Evolutionary conservation across 2,888 invertebrate genomes (phyloP).

Genomic region (Cerastoderma edule): DNA sequence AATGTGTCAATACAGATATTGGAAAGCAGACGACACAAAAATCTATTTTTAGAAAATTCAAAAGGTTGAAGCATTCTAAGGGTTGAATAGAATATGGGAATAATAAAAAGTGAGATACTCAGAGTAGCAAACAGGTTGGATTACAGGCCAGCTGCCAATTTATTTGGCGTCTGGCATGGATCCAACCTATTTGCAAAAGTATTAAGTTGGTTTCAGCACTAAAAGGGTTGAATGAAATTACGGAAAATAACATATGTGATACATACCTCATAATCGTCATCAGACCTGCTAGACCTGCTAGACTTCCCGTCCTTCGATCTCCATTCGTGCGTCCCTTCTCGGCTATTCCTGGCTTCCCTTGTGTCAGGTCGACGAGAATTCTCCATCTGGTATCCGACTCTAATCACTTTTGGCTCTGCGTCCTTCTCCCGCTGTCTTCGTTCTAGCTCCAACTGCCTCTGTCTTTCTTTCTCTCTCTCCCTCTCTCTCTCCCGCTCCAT

Average conservation of each 20-base stretch:
- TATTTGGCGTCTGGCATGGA: no score
- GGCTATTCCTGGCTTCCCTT: conserved; percentile 8
- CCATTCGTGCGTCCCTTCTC: conserved; percentile 11
- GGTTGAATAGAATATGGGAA: no score
- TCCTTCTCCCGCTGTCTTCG: conserved; percentile 20
- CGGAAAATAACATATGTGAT: background rate
- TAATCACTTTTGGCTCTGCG: conserved; percentile 14
- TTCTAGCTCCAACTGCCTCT: conserved; percentile 32
- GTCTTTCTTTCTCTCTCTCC: conserved; percentile 31
- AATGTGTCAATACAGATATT: no score
- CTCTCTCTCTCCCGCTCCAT: conserved; percentile 31
- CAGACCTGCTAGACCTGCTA: conserved; percentile 42
- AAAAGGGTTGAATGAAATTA: no score
- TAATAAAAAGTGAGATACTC: no score
- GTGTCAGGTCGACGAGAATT: background rate
- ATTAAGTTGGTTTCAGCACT: no score
- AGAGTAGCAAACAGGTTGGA: no score
- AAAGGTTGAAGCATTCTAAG: no score
- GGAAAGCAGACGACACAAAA: no score
- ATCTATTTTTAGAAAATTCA: no score
- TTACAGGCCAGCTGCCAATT: no score
- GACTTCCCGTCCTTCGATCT: conserved; percentile 14
- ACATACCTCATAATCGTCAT: conserved; percentile 58
- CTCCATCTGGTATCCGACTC: background rate
- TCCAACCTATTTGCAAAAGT: no score